These are phyloP conservation scores for Leontopithecus rosalia DNA, from an alignment of 2,797 vertebrate species.

Conservation along the genomic window DNA sequence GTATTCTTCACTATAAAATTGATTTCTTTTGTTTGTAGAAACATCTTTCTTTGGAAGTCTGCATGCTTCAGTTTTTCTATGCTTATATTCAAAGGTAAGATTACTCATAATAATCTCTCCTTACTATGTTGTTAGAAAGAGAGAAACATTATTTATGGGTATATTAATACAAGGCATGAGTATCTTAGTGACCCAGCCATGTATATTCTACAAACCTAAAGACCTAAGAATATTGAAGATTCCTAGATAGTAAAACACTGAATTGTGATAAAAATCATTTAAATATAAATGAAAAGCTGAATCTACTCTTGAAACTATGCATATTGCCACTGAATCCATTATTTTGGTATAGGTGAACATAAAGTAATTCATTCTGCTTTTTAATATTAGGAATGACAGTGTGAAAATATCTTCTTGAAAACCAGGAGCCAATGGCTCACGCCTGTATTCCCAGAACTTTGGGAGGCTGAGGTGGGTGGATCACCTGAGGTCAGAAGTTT, in stretches of 20 bases:
- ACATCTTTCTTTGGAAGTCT: constrained; percentile 98
- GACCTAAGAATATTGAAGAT: background rate
- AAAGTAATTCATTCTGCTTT: background rate
- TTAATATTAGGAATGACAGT: background rate
- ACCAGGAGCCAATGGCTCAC: too few species aligned
- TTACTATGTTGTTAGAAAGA: background rate
- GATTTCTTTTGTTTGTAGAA: constrained; percentile 88
- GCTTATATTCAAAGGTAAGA: constrained; percentile 98
- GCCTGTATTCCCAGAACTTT: too few species aligned
- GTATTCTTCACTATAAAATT: constrained; percentile 44
- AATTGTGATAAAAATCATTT: constrained; percentile 33
- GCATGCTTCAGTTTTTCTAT: constrained; percentile 99
- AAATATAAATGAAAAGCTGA: constrained; percentile 22
- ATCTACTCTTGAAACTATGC: background rate
- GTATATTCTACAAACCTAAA: background rate
- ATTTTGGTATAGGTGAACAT: constrained; percentile 11
- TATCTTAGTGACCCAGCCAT: background rate
- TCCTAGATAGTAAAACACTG: background rate
- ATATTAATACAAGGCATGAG: background rate
- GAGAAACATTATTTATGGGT: background rate
- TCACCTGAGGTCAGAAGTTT: too few species aligned
- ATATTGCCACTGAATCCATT: background rate
- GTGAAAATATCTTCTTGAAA: background rate
- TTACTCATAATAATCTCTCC: background rate
- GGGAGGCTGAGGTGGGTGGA: too few species aligned